Conservation (phyloP, 2,888 invertebrate genomes). For the Megamerina dolium region DNA sequence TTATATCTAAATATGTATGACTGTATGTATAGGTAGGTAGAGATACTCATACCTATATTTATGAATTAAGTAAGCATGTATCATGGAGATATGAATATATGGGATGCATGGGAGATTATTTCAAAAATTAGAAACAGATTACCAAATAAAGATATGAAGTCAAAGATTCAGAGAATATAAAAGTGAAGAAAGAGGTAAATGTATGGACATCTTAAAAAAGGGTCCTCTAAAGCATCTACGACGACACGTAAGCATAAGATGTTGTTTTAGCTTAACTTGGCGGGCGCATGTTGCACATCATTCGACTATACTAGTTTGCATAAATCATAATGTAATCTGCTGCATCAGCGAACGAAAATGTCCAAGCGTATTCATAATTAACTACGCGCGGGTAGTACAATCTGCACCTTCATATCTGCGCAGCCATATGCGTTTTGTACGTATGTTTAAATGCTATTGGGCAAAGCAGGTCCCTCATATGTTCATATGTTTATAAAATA, state of each 20-base stretch:
- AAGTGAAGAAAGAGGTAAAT: too few species aligned
- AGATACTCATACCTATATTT: too few species aligned
- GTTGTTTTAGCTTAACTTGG: conserved; percentile 1
- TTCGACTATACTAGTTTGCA: conserved; percentile 46
- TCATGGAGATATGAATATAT: too few species aligned
- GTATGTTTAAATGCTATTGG: not conserved
- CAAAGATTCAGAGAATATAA: too few species aligned
- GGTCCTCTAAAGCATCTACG: too few species aligned
- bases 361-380: conserved; percentile 50
- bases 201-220: too few species aligned
- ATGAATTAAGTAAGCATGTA: too few species aligned
- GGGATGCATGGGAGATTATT: not conserved
- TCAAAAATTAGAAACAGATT: not conserved
- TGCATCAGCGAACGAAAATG: conserved; percentile 40
- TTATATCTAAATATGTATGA: too few species aligned
- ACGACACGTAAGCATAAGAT: too few species aligned
- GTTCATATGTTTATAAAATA: too few species aligned
- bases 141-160: conserved; percentile 2
- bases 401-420: conserved; percentile 24
- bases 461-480: too few species aligned
- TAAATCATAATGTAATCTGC: conserved; percentile 51
- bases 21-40: too few species aligned
- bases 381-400: conserved; percentile 39
- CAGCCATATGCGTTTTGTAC: conserved; percentile 1
- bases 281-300: conserved; percentile 44